phyloP scores from a whole-genome alignment of 2,797 vertebrate species.

The Sciurus carolinensis region DNA sequence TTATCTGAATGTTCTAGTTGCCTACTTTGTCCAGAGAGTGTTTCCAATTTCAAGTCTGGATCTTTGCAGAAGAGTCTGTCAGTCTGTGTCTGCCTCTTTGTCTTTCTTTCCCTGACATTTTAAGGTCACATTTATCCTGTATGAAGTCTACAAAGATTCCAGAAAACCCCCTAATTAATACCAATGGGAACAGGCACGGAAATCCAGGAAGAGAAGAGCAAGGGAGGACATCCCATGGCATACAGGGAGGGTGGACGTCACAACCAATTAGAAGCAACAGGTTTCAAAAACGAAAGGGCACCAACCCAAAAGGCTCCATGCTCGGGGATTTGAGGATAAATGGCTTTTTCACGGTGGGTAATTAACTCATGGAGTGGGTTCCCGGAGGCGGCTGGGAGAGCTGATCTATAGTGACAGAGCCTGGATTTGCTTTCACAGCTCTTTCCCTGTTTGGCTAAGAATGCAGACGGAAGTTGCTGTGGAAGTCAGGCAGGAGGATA shows the following conservation, averaged over 20 bases:
- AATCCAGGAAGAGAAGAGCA: background rate
- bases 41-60: slow-evolving; percentile 16
- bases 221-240: slow-evolving; percentile 5
- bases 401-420: background rate
- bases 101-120: slow-evolving; percentile 35
- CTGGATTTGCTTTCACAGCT: slow-evolving; percentile 61
- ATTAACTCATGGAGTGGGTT: slow-evolving; percentile 53
- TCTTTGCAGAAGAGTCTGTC: background rate
- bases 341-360: slow-evolving; percentile 61
- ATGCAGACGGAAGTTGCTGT: fast-evolving
- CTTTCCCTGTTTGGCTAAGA: slow-evolving; percentile 27
- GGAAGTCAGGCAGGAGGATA: background rate
- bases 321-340: slow-evolving; percentile 32
- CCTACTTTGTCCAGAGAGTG: background rate
- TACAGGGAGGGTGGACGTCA: slow-evolving; percentile 59
- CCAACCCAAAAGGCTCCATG: slow-evolving; percentile 53
- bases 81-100: background rate
- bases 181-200: background rate
- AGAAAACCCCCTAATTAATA: slow-evolving; percentile 17
- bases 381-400: slow-evolving; percentile 2
- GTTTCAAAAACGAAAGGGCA: slow-evolving; percentile 49
- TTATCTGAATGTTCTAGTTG: background rate
- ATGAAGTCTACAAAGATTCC: slow-evolving; percentile 2
- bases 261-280: slow-evolving; percentile 70
- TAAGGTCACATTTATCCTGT: background rate